Percentiles rank a stretch among this genome's conserved stretches.
Evolutionary conservation across 2,113 vertebrate species (phyloP).

Genomic region (Peromyscus leucopus): DNA sequence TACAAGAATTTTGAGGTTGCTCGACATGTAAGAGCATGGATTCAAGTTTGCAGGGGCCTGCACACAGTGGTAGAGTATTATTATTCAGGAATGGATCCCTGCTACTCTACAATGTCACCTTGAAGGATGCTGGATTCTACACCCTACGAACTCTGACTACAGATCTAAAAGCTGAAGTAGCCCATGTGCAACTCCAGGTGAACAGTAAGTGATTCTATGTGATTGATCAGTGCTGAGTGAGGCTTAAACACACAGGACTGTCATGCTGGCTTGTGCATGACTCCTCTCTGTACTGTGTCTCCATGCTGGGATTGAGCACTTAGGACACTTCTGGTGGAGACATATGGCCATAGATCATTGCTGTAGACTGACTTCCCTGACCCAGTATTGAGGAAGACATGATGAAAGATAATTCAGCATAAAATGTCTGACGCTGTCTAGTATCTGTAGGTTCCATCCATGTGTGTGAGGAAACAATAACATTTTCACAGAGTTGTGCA

Average conservation of each 20-base stretch:
- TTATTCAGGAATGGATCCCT: background rate
- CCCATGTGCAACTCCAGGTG: background rate
- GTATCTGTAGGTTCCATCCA: background rate
- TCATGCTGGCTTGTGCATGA: background rate
- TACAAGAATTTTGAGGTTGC: background rate
- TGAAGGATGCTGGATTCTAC: background rate
- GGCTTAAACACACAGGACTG: background rate
- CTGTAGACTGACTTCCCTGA: background rate
- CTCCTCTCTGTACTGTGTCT: background rate
- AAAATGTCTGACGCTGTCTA: background rate
- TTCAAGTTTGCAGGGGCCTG: background rate
- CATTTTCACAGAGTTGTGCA: background rate
- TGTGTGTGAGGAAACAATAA: fast-evolving
- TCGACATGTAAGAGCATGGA: background rate
- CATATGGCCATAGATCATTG: background rate
- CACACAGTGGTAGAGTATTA: background rate
- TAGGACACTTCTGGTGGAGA: background rate
- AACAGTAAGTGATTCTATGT: background rate
- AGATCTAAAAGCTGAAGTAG: background rate
- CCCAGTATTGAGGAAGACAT: no score
- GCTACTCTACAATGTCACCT: background rate
- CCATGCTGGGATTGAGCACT: background rate
- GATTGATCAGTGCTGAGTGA: background rate
- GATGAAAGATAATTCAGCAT: background rate
- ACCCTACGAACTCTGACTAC: background rate